phyloP scores from a whole-genome alignment of 2,888 invertebrate genomes.

The Coenonympha glycerion region DNA sequence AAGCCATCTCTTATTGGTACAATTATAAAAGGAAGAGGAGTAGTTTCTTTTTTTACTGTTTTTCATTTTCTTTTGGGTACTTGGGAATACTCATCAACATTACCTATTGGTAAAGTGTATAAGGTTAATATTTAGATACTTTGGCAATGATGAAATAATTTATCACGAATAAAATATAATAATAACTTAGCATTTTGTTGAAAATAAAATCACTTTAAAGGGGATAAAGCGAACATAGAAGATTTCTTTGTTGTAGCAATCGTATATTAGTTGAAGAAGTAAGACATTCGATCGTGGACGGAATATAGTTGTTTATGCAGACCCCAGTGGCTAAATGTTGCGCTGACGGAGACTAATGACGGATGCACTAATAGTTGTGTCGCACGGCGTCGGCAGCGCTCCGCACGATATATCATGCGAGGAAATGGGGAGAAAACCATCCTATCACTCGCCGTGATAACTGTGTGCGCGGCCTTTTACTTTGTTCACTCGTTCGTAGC shows the following conservation, averaged over 20 bases:
- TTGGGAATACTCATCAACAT: too few species aligned
- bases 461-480: conserved; percentile 32
- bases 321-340: conserved; percentile 53
- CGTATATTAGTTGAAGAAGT: background rate
- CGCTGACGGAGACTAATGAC: conserved; percentile 74
- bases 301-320: conserved; percentile 58
- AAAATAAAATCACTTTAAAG: too few species aligned
- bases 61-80: too few species aligned
- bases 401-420: conserved; percentile 66
- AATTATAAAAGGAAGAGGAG: too few species aligned
- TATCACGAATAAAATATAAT: too few species aligned
- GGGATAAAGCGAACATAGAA: too few species aligned
- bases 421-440: conserved; percentile 65
- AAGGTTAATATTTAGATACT: too few species aligned
- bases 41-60: too few species aligned
- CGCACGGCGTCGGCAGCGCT: conserved; percentile 62
- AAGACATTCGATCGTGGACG: conserved; percentile 29
- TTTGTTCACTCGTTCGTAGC: conserved; percentile 17
- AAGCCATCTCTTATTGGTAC: too few species aligned
- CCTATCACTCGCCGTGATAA: conserved; percentile 67
- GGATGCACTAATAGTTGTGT: conserved; percentile 76
- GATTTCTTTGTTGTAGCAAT: background rate
- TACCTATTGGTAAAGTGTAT: too few species aligned
- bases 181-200: too few species aligned
- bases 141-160: too few species aligned